Evolutionary conservation across 2,113 vertebrate species (phyloP), one percentile per base, ranked within the genome.

Genomic region (Melanotaenia duboulayi): DNA sequence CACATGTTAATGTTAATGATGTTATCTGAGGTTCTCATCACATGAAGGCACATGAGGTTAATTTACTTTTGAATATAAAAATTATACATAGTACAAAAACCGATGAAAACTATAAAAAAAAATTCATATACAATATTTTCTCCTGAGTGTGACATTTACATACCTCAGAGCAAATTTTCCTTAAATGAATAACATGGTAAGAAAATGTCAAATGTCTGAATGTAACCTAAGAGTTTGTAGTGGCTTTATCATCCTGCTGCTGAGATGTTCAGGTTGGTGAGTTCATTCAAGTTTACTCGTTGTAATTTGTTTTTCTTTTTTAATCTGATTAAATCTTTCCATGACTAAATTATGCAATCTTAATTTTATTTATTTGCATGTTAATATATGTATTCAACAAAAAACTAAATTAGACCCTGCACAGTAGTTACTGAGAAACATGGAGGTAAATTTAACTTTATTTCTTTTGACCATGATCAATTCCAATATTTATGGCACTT

Each of bases 301-400:
- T 35, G 32, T 35, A 23, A 50, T 64, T 0, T 0, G 0, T 0
- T 25, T 4, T 0, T 35, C 0, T 22, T 37, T 64, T 50, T 50
- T 0, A 4, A 17, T 4, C 23, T 24, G 12, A 12, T 25, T 52
- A 14, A 51, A 52, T 24, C 19, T 3, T 63, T 49, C 25, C 32
- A 23, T 13, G 17, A 3, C 19, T 20, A 1, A 28, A 0, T 11
- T 42, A 7, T 65, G 13, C 39, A 13, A 14, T 54, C 54, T 24
- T 19, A 17, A 22, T 7, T 0, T 17, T 19, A 46, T 46, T 4
- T 19, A 46, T 17, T 46, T 14, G 19, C 8, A 35, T 9, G 0
- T 17, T 19, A 16, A 16, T 7, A 16, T 46, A 46, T 46, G 2
- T 19, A 46, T 17, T 46, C 3, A 46, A 46, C 16, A 19, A 46